Percentiles rank a stretch among this genome's conserved stretches.
Conservation (phyloP, 2,797 vertebrate genomes). For the Tarsius wallacei region DNA sequence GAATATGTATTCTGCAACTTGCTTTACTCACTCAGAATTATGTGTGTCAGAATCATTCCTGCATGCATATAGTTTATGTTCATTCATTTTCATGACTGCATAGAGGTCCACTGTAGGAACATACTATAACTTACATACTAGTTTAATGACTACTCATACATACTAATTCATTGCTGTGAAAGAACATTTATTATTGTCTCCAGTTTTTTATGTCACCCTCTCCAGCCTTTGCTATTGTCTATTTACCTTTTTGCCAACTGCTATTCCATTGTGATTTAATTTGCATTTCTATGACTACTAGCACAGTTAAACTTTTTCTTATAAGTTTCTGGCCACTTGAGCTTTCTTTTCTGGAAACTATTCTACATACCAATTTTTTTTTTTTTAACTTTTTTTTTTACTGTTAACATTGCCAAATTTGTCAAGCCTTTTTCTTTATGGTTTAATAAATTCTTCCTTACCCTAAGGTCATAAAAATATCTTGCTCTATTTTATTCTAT, state of each 20-base stretch:
- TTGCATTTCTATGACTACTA: background rate
- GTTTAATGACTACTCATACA: background rate
- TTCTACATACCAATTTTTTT: background rate
- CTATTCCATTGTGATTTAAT: background rate
- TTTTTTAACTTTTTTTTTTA: background rate
- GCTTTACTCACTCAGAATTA: background rate
- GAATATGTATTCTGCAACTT: background rate
- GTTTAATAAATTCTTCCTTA: slow-evolving; percentile 69
- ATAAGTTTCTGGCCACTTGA: background rate
- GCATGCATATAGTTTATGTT: background rate
- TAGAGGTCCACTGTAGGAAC: background rate
- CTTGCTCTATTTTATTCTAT: slow-evolving; percentile 61
- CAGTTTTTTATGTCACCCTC: background rate
- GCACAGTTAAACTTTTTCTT: background rate
- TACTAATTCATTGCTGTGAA: background rate
- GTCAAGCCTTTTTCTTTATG: slow-evolving; percentile 62
- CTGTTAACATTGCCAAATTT: slow-evolving; percentile 46
- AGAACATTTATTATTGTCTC: background rate
- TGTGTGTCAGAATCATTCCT: background rate
- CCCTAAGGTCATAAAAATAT: slow-evolving; percentile 12
- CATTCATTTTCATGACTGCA: background rate
- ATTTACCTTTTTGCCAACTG: background rate
- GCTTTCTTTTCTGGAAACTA: background rate
- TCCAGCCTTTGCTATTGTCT: background rate
- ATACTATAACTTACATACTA: background rate